Evolutionary conservation across 2,113 vertebrate species (phyloP).

Genomic region (Tursiops truncatus): DNA sequence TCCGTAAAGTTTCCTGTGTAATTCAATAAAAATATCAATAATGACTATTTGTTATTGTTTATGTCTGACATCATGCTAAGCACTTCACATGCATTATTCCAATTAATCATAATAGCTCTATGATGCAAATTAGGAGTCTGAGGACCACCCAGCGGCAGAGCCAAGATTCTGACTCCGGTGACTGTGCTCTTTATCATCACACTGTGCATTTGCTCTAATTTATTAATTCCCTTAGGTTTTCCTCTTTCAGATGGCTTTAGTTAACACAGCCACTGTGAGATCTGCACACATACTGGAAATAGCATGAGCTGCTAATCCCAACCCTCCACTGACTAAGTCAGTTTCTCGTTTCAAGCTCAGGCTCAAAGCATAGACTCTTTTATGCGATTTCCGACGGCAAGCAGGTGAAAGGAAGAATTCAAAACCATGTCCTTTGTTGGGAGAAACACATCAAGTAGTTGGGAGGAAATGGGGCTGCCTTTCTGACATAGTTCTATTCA

Average conservation of each 20-base stretch:
- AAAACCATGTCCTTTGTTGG: conserved; percentile 72
- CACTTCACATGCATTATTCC: background rate
- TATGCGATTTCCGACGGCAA: conserved; percentile 55
- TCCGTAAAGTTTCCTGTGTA: background rate
- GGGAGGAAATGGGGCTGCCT: conserved; percentile 65
- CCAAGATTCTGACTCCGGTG: background rate
- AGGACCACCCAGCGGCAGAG: background rate
- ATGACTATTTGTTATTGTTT: background rate
- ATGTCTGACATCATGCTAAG: background rate
- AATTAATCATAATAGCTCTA: background rate
- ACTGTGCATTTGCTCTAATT: background rate
- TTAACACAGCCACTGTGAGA: background rate
- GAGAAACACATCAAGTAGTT: conserved; percentile 69
- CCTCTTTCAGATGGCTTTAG: background rate
- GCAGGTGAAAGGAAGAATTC: conserved; percentile 68
- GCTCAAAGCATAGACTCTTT: conserved; percentile 71
- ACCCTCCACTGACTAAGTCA: background rate
- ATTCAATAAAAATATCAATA: conserved; percentile 48
- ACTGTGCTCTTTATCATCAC: background rate
- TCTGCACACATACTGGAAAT: background rate
- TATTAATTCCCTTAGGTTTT: background rate
- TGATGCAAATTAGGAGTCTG: background rate
- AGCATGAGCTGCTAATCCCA: background rate
- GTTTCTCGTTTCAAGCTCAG: background rate
- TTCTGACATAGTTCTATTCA: conserved; percentile 62